Evolutionary conservation across 2,888 invertebrate genomes (phyloP).

Genomic region (Eupithecia pulchellata): DNA sequence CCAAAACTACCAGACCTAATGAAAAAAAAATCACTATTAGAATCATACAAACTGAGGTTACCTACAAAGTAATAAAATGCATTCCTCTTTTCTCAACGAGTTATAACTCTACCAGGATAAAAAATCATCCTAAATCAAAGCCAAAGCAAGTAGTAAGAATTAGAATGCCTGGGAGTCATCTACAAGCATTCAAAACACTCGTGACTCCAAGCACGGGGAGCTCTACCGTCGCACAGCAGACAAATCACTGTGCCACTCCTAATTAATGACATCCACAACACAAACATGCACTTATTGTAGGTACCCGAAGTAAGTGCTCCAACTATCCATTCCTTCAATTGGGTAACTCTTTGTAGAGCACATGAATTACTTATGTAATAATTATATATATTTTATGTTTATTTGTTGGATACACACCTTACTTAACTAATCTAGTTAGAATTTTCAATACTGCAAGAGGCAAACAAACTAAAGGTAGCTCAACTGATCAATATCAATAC

Average conservation of each 20-base stretch:
- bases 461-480: no score
- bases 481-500: no score
- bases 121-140: neutral
- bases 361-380: neutral
- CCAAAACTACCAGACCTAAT: no score
- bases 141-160: neutral
- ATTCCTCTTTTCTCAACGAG: no score
- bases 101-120: no score
- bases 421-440: no score
- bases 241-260: conserved; percentile 46
- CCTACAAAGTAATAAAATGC: no score
- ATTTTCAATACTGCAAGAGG: no score
- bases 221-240: conserved; percentile 42
- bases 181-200: conserved; percentile 23
- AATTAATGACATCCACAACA: conserved; percentile 44
- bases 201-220: conserved; percentile 40
- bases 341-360: conserved; percentile 6
- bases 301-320: conserved; percentile 8
- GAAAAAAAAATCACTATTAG: no score
- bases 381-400: no score
- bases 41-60: no score
- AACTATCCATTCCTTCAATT: conserved; percentile 16
- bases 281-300: conserved; percentile 35
- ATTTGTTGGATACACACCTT: no score
- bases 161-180: neutral